Evolutionary conservation across 2,113 vertebrate genomes (phyloP), one percentile per base, ranked within the genome.

Genomic region (Motacilla tschutschensis): DNA sequence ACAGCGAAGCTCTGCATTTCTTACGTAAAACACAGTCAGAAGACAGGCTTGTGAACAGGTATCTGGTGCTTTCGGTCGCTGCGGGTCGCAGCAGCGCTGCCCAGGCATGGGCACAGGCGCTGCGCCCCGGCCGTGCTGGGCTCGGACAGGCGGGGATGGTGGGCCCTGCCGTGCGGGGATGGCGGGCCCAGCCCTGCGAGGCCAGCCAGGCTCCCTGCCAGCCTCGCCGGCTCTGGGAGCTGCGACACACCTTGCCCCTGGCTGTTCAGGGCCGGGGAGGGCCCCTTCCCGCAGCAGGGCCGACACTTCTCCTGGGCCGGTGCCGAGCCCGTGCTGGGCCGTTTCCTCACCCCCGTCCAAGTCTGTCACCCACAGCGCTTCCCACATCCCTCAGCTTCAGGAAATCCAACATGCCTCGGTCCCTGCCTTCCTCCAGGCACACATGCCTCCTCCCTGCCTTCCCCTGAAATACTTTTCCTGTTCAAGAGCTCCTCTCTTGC

Each of bases 301-400:
- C 4, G 14, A n/a, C 50, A 2, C 26, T 69, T 31, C 64, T 67
- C 54, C 66, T 88, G 89, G 91, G 87, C 72, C 6, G 0, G 6
- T 71, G 87, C 85, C 89, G 7, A 3, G 44, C 0, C 3, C 5
- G 3, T 3, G 14, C 62, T 1, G 13, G 50, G 62, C 47, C 1
- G 1, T 47, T 91, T 81, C 93, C 80, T 83, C 71, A 41, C n/a
- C 31, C 9, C 40, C 1, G 0, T 57, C 88, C 90, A 93, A 94
- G 70, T 92, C 93, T 91, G 82, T 93, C 90, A 89, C 90, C 91
- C 87, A 75, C 50, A 2, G 78, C 1, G 69, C 77, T 89, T 89
- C 80, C 90, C 88, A 81, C 88, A 91, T 85, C 91, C 91, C 93
- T 74, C 76, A 75, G 83, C 58, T 46, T n/a, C 85, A 87, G 93